Evolutionary conservation across 2,888 invertebrate species (phyloP).

Genomic region (Trichopoda pennipes): DNA sequence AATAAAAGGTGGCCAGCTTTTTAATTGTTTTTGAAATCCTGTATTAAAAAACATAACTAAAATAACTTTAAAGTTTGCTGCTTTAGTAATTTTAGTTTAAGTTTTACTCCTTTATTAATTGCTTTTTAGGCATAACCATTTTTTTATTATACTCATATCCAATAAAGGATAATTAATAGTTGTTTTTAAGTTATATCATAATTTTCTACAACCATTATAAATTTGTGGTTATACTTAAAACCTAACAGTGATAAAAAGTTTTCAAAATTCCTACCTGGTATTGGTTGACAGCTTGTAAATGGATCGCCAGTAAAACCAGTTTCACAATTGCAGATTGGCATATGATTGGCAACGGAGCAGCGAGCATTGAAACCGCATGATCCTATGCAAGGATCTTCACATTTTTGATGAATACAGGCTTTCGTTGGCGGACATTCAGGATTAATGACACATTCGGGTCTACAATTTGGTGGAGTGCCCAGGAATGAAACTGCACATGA

Average conservation of each 20-base stretch:
- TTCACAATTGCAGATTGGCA: constrained; percentile 89
- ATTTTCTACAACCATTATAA: constrained; percentile 40
- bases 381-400: constrained; percentile 85
- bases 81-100: neutral
- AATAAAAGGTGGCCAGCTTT: constrained; percentile 49
- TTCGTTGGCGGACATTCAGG: constrained; percentile 85
- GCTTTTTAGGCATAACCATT: constrained; percentile 60
- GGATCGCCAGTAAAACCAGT: constrained; percentile 91
- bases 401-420: constrained; percentile 85
- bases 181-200: constrained; percentile 18
- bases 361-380: constrained; percentile 84
- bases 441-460: constrained; percentile 85
- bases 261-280: constrained; percentile 77
- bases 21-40: constrained; percentile 2
- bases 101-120: constrained; percentile 46
- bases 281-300: constrained; percentile 84
- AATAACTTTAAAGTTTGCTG: neutral
- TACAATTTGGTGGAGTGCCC: constrained; percentile 86
- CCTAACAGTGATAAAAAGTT: constrained; percentile 52
- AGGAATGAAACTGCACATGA: constrained; percentile 83
- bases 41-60: neutral
- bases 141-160: neutral
- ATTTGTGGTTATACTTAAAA: constrained; percentile 66
- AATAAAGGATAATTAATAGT: neutral
- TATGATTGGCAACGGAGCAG: constrained; percentile 86